Evolutionary conservation across 2,797 vertebrate species (phyloP).

Genomic region (Pseudochromis fuscus): DNA sequence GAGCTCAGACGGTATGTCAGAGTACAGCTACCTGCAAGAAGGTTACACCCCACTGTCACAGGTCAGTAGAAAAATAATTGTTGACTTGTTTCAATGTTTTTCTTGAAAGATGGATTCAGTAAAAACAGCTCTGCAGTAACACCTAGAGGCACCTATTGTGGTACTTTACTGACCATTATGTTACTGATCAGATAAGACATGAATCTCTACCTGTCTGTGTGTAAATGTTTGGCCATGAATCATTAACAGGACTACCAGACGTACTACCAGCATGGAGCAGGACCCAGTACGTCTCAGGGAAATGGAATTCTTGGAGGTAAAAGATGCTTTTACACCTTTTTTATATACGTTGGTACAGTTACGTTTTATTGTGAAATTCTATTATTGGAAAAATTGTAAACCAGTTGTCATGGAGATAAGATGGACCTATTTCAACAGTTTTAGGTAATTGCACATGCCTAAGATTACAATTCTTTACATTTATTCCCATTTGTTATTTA

Average conservation of each 20-base stretch:
- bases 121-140: conserved; percentile 4
- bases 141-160: conserved; percentile 21
- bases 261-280: conserved; percentile 88
- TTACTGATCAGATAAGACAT: not conserved
- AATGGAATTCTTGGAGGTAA: conserved; percentile 89
- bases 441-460: not conserved
- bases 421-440: not conserved
- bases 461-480: too few species aligned
- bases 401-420: not conserved
- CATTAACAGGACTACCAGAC: conserved; percentile 87
- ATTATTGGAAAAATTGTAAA: not conserved
- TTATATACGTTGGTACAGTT: not conserved
- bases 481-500: too few species aligned
- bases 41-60: conserved; percentile 91
- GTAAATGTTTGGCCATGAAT: not conserved
- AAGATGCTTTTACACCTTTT: not conserved
- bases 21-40: conserved; percentile 94
- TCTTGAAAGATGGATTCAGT: not conserved
- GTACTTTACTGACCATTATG: not conserved
- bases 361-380: not conserved
- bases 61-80: conserved; percentile 78
- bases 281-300: conserved; percentile 87
- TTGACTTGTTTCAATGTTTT: not conserved
- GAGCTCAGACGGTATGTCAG: conserved; percentile 89
- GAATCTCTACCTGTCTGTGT: not conserved